Base-by-base conservation (phyloP, 2,797 vertebrate genomes). In the Enteromius unitaeniatus region DNA sequence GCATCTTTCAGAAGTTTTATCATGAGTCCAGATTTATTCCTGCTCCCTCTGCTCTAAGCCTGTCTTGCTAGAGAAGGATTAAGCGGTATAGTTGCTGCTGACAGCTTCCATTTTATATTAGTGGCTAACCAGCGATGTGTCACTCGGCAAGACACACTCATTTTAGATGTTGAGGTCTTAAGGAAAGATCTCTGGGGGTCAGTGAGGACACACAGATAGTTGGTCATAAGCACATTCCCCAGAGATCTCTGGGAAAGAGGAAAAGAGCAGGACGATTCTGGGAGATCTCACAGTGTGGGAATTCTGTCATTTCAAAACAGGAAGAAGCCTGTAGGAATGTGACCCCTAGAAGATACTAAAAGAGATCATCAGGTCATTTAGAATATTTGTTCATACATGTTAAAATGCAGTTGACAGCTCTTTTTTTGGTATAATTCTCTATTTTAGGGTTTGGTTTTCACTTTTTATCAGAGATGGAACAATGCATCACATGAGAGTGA, bases 211-310 rank as follows among this genome's bases (percentile, higher is more conserved):
- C n/a, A 37, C 79, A 26, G 21, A n/a, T n/a, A 15, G 68, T 55
- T 70, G 40, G 82, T 60, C 51, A 31, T 62, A 70, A 62, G 40
- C 11, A 9, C 37, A 70, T 42, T 74, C 85, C 77, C 85, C 45
- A 42, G 45, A 51, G 73, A 78, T 80, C 14, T 53, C 62, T 85
- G 87, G 84, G 86, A 87, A 85, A 85, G 68, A 81, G 78, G 73
- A 78, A 86, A 28, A 58, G 31, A 84, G 28, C 7, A 64, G 42
- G 51, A 28, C 19, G 75, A 83, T 72, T 90, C 67, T 89, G 62
- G 74, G 76, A 92, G 89, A 91, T 89, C 87, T 88, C 86, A 88
- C 87, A 91, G 88, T 92, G 91, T 93, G 93, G 93, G 92, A 93
- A 89, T 85, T 60, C 87, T 91, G 85, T 86, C 87, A 91, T 88